Base-by-base conservation (phyloP, 1,140 invertebrate species). In the Danaus plexippus region DNA sequence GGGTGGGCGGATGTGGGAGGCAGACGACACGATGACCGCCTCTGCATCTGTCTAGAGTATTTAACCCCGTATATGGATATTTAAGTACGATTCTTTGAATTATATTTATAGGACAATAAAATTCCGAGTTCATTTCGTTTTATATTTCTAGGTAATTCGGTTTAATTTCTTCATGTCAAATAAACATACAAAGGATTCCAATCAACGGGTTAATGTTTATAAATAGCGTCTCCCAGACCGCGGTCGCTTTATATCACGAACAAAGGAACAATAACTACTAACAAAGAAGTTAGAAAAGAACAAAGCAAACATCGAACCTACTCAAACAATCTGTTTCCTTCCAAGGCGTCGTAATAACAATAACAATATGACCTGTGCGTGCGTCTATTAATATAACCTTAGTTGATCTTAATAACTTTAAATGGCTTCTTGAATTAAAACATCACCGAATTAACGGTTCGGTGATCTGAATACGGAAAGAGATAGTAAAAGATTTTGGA, bases 201-300 rank as follows among this genome's bases (percentile, higher is more conserved):
- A 79, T 82, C 63, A 67, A 72, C 69, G 61, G 67, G 57, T 59
- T 63, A 73, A 72, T 79, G 71, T 80, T 83, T 81, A 75, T 78
- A 83, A 81, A 83, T 79, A 76, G 61, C 53, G 63, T 61, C 66
- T 69, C 63, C 64, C 68, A 64, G 61, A 64, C 54, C 50, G 66
- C 67, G 72, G 66, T 63, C 62, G 66, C 64, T 75, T 69, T 73
- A 75, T 77, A 71, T 66, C 63, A 66, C 52, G 73, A 81, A 81
- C 78, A 81, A 82, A 80, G 73, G 75, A 76, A 80, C 75, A 77
- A 74, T 75, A 77, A 78, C 63, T 66, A 69, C 64, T 65, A 74
- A 78, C 75, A 82, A 80, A 80, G 76, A 80, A 76, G 76, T 80
- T 80, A 80, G 74, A 76, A 77, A 85, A 75, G 73, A 81, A 83